A percentile compares a stretch with the other conserved stretches of the same genome.
Conservation (phyloP, 2,888 invertebrate species). For the Zhuqinia jingwanae region DNA sequence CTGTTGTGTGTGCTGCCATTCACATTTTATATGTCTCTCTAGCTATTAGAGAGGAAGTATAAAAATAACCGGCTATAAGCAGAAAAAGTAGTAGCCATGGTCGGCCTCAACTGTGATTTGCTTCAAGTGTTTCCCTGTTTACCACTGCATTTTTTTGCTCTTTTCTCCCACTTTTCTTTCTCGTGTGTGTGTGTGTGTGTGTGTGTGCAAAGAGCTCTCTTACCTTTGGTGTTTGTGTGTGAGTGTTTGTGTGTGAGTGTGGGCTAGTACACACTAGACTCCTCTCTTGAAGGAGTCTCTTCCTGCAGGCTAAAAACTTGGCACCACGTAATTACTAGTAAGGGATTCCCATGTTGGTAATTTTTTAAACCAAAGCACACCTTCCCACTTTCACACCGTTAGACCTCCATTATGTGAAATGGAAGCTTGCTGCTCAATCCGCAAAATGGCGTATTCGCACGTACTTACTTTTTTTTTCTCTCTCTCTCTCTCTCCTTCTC, state of each 20-base stretch:
- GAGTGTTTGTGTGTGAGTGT: too few relatives aligned
- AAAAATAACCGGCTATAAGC: slow-evolving; percentile 18
- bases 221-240: too few relatives aligned
- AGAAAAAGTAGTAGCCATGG: slow-evolving; percentile 27
- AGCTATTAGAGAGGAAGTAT: not conserved
- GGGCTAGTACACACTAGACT: not conserved
- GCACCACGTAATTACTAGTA: slow-evolving; percentile 64
- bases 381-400: slow-evolving; percentile 58
- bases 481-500: too few relatives aligned
- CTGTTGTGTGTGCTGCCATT: slow-evolving; percentile 13
- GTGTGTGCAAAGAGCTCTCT: too few relatives aligned
- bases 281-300: slow-evolving; percentile 30
- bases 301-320: slow-evolving; percentile 60
- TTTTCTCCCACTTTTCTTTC: not conserved
- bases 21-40: not conserved
- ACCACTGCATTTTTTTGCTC: slow-evolving; percentile 47
- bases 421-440: slow-evolving; percentile 46
- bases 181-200: too few relatives aligned
- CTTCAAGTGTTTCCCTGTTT: slow-evolving; percentile 45
- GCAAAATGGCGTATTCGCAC: slow-evolving; percentile 53
- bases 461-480: slow-evolving; percentile 45
- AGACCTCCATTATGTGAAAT: slow-evolving; percentile 37
- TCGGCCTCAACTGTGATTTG: slow-evolving; percentile 58
- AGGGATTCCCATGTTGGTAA: slow-evolving; percentile 70
- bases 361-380: slow-evolving; percentile 69